Evolutionary conservation across 2,888 invertebrate species (phyloP).

Genomic region (Phorcus lineatus): DNA sequence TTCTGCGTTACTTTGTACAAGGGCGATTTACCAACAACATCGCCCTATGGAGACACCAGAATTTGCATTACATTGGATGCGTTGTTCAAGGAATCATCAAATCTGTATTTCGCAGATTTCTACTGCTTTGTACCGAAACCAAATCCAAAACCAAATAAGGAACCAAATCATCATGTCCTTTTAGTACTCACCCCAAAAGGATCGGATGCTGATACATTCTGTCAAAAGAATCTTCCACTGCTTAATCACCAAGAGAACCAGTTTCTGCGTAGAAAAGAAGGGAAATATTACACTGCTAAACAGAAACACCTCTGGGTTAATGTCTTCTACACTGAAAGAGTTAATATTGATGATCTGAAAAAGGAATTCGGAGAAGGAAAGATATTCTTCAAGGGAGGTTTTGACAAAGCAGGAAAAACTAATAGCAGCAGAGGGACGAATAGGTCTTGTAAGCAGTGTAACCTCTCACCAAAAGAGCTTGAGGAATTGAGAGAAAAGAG

Average conservation of each 20-base stretch:
- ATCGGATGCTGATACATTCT: background rate
- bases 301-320: background rate
- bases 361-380: background rate
- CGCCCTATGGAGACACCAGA: background rate
- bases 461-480: too few relatives aligned
- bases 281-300: background rate
- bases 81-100: background rate
- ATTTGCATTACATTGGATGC: background rate
- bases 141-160: too few relatives aligned
- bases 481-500: too few relatives aligned
- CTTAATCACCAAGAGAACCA: background rate
- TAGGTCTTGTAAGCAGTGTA: too few relatives aligned
- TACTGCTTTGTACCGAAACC: background rate
- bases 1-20: background rate
- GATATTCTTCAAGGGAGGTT: too few relatives aligned
- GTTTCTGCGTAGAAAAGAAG: background rate
- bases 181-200: background rate
- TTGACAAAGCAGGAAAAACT: too few relatives aligned
- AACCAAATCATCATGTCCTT: background rate
- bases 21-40: background rate
- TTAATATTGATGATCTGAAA: background rate
- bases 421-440: background rate
- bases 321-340: background rate
- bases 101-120: constrained; percentile 19
- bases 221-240: background rate